Percentiles rank a stretch among this genome's conserved stretches.
phyloP scores from a whole-genome alignment of 2,888 invertebrate genomes.

The Allygus modestus region DNA sequence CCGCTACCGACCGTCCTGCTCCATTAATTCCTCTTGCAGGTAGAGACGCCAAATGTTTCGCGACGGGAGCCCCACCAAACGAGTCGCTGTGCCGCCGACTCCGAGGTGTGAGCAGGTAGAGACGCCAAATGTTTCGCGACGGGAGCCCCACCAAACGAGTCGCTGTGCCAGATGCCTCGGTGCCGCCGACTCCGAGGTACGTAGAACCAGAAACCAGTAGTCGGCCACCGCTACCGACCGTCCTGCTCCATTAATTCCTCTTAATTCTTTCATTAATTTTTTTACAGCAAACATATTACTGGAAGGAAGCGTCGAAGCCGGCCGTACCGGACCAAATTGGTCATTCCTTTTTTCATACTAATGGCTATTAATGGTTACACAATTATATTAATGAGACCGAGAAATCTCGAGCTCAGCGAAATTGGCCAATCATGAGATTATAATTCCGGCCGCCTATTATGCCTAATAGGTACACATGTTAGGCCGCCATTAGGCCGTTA shows the following conservation, averaged over 20 bases:
- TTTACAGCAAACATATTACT: constrained; percentile 55
- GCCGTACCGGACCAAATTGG: constrained; percentile 44
- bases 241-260: constrained; percentile 54
- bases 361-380: constrained; percentile 58
- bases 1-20: neutral
- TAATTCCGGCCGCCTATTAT: constrained; percentile 54
- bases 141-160: too few species aligned
- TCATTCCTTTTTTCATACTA: constrained; percentile 57
- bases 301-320: constrained; percentile 22
- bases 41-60: too few species aligned
- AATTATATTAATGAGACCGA: constrained; percentile 58
- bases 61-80: too few species aligned
- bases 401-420: constrained; percentile 51
- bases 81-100: too few species aligned
- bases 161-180: too few species aligned
- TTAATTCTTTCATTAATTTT: constrained; percentile 55
- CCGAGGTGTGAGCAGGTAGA: too few species aligned
- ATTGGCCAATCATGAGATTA: constrained; percentile 58
- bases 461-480: constrained; percentile 55
- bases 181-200: neutral
- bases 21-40: constrained; percentile 55
- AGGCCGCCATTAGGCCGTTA: constrained; percentile 1
- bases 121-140: too few species aligned
- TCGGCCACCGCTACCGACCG: neutral
- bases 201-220: constrained; percentile 21